A percentile compares a stretch with the other conserved stretches of the same genome.
Evolutionary conservation across 2,113 vertebrate species (phyloP).

Genomic region (Silurus glanis): DNA sequence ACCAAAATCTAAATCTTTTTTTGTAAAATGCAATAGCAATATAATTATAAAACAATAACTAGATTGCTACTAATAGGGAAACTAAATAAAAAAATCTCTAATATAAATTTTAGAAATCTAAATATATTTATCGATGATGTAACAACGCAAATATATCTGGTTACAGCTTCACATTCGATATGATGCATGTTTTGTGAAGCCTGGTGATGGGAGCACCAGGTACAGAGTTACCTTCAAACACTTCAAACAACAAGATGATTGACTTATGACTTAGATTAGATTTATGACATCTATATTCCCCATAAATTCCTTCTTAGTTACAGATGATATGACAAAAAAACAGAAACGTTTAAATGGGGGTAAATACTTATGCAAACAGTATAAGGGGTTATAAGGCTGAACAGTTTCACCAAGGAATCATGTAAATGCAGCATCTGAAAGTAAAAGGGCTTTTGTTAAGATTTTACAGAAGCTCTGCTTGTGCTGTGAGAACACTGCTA

Average conservation of each 20-base stretch:
- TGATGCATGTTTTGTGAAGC: background rate
- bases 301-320: background rate
- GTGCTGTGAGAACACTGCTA: conserved; percentile 3
- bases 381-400: background rate
- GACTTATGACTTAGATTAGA: background rate
- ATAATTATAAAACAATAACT: too few relatives aligned
- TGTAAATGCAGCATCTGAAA: background rate
- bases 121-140: too few relatives aligned
- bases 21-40: too few relatives aligned
- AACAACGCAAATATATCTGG: background rate
- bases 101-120: background rate
- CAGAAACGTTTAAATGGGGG: background rate
- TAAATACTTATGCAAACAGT: background rate
- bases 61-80: too few relatives aligned
- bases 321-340: background rate
- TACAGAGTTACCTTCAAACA: background rate
- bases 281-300: background rate
- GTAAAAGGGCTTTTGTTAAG: conserved; percentile 46
- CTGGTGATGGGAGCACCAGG: background rate
- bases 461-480: conserved; percentile 47
- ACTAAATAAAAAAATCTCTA: background rate
- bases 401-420: background rate
- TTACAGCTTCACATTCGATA: background rate
- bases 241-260: background rate
- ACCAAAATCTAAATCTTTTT: too few relatives aligned